Conservation (phyloP, 1,140 invertebrate species). For the Trinorchestia longiramus region DNA sequence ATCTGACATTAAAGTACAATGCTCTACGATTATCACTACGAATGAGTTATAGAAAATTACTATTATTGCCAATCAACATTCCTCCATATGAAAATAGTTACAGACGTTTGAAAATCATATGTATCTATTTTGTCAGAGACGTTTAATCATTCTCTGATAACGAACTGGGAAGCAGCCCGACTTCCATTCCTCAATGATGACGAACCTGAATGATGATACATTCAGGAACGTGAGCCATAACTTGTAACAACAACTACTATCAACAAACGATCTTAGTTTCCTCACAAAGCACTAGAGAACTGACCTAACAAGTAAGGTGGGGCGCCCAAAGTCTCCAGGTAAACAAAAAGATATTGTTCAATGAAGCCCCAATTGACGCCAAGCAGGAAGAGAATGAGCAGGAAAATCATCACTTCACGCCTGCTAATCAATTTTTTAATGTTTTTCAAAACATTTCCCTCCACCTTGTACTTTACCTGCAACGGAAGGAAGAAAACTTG, state of each 20-base stretch:
- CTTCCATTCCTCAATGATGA: too few species aligned
- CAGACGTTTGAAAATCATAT: too few species aligned
- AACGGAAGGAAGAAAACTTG: background rate
- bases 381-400: constrained; percentile 81
- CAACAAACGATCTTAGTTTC: background rate
- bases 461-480: background rate
- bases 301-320: constrained; percentile 81
- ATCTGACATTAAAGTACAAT: background rate
- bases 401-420: constrained; percentile 76
- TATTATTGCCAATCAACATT: too few species aligned
- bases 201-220: too few species aligned
- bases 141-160: background rate
- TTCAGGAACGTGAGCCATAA: background rate
- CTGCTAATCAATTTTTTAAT: constrained; percentile 78
- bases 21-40: background rate
- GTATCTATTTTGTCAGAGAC: too few species aligned
- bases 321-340: constrained; percentile 71
- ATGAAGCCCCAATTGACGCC: constrained; percentile 88
- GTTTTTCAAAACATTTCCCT: constrained; percentile 73
- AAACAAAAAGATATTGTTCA: constrained; percentile 86
- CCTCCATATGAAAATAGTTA: too few species aligned
- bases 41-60: background rate
- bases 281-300: background rate
- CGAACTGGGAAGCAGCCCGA: background rate
- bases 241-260: background rate